Evolutionary conservation across 2,797 vertebrate genomes (phyloP).

Genomic region (Lycodopsis pacificus): DNA sequence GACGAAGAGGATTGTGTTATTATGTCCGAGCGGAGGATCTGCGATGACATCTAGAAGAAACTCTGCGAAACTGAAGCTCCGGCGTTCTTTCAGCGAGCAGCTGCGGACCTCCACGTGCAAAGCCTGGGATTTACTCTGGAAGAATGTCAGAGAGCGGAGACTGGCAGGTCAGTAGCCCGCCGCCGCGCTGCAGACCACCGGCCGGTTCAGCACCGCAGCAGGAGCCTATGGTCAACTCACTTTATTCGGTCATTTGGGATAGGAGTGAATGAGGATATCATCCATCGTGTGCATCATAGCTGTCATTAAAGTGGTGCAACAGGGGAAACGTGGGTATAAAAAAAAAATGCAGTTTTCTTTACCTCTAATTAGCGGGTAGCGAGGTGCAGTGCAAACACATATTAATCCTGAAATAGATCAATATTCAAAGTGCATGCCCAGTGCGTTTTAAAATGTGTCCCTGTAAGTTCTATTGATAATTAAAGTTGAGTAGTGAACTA

Average conservation of each 20-base stretch:
- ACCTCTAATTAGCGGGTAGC: neutral
- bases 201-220: neutral
- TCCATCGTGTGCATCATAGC: neutral
- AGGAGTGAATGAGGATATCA: neutral
- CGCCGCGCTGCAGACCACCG: neutral
- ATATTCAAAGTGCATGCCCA: neutral
- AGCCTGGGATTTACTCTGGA: conserved; percentile 95
- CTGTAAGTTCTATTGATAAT: neutral
- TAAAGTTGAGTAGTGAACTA: neutral
- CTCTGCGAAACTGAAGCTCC: conserved; percentile 83
- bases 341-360: neutral
- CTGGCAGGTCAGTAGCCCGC: conserved; percentile 90
- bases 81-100: conserved; percentile 92
- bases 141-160: conserved; percentile 89
- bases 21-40: conserved; percentile 77
- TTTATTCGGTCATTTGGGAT: neutral
- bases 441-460: neutral
- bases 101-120: conserved; percentile 89
- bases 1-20: conserved; percentile 57
- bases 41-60: conserved; percentile 86
- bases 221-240: neutral
- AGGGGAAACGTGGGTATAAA: neutral
- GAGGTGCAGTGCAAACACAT: neutral
- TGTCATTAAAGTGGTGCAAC: neutral
- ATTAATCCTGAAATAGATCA: neutral